Base-by-base conservation (phyloP, 2,113 vertebrate species). In the Apistogramma diplotaenia region DNA sequence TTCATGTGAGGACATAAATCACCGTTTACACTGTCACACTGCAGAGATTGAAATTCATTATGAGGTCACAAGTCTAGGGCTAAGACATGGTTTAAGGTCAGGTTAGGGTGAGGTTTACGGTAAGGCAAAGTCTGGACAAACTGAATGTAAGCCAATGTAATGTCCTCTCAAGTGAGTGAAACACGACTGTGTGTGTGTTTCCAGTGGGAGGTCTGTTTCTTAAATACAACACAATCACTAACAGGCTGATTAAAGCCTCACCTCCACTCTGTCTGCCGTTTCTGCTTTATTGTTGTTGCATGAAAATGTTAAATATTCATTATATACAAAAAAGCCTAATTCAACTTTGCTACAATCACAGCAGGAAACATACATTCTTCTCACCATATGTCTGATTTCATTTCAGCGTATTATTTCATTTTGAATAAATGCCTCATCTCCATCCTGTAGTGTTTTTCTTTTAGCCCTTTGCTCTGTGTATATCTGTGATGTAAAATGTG, bases 161-260 rank as follows among this genome's bases (percentile, higher is more conserved):
- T 53, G 70, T 57, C 72, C 72, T 74, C 72, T 56, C 54, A 56
- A 70, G 40, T 27, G 25, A 18, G 40, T 16, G 25, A 29, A 70
- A 70, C 23, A 70, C 10, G 49, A 70, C 62, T 6, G 33, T 56
- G 33, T 78, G 61, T 78, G 76, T 77, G 29, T 77, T 37, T 72
- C 12, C 83, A 73, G 82, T 65, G 40, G 54, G 78, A 43, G 85
- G 79, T 83, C 55, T 79, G 62, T 76, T 67, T 79, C 75, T 86
- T 84, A 76, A 86, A 62, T 27, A 65, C 56, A 75, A 84, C 78
- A 77, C 81, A 87, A 81, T 78, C 85, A 84, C 82, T 78, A 75
- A 72, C 27, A 25, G 62, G 56, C 65, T 85, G 83, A 88, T 88
- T 88, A 83, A 73, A 74, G 72, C 25, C 43, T 70, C 43, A 70